Base-by-base conservation (phyloP, 2,888 invertebrate genomes). In the Hylaea fasciaria region DNA sequence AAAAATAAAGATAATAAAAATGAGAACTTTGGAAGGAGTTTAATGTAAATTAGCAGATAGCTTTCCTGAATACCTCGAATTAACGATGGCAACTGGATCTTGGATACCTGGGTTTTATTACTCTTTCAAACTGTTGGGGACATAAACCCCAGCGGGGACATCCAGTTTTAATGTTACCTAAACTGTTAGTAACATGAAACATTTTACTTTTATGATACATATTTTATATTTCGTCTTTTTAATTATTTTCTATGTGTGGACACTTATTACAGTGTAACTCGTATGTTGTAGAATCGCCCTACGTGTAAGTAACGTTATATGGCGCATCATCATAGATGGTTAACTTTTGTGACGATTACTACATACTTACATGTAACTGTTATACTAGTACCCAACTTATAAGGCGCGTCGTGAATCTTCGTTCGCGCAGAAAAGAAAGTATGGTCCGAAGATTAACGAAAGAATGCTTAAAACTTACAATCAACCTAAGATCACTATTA, bases 121-220 rank as follows among this genome's bases (percentile, higher is more conserved):
- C 70, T 65, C 68, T 71, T 72, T 75, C 62, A 73, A 78, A 74
- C 68, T 70, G 75, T 71, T 73, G 68, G 71, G 69, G 72, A 56
- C 75, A 70, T 83, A 74, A 78, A 79, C 76, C 71, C 72, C 73
- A 69, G 72, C 73, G 72, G 71, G 68, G 72, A 68, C 76, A 72
- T 70, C 64, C 64, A 59, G 58, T 63, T 71, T 76, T 76, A 79
- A 74, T 78, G 73, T 74, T 70, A 77, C 72, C 70, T 69, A 67
- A 73, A 74, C 65, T 52, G 67, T 68, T 64, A 53, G 68, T 70
- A 72, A 68, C 61, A 60, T 55, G 46, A 67, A 57, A 59, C 62
- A 66, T 66, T 62, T 68, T 70, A 68, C 62, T 76, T 81, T 77
- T 74, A 77, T 69, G 71, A 57, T 65, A 62, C 69, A 73, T 10